These are phyloP conservation scores for Leucosticte australis DNA, from an alignment of 2,113 vertebrate species.

Conservation along the genomic window DNA sequence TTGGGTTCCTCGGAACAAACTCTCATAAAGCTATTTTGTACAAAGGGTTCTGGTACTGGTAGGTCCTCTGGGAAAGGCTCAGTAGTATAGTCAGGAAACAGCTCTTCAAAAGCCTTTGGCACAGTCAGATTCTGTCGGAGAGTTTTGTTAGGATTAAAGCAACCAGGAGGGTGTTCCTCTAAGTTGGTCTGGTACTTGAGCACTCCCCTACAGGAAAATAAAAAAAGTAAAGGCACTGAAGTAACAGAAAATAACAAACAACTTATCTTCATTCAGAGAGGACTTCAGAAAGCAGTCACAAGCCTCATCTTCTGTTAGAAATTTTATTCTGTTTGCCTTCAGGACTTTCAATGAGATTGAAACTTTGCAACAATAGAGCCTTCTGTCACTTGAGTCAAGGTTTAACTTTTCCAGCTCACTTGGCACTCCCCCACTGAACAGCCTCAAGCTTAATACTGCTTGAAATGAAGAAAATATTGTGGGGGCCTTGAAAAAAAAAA, in stretches of 20 bases:
- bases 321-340: not conserved
- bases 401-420: conserved; percentile 29
- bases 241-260: not conserved
- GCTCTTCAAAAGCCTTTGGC: conserved; percentile 37
- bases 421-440: not conserved
- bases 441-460: not conserved
- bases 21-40: conserved; percentile 59
- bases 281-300: not conserved
- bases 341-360: not conserved
- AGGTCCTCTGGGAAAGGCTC: conserved; percentile 29
- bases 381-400: not conserved
- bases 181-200: conserved; percentile 94
- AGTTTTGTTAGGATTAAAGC: conserved; percentile 81
- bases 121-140: conserved; percentile 15
- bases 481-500: not conserved
- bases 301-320: not conserved
- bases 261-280: not conserved
- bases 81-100: conserved; percentile 2
- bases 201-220: conserved; percentile 80
- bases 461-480: not conserved
- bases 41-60: conserved; percentile 50
- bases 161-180: conserved; percentile 90
- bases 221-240: not conserved
- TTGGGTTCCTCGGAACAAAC: conserved; percentile 85
- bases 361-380: not conserved